Base-by-base conservation (phyloP, 2,888 invertebrate genomes). In the Dusona sp. region DNA sequence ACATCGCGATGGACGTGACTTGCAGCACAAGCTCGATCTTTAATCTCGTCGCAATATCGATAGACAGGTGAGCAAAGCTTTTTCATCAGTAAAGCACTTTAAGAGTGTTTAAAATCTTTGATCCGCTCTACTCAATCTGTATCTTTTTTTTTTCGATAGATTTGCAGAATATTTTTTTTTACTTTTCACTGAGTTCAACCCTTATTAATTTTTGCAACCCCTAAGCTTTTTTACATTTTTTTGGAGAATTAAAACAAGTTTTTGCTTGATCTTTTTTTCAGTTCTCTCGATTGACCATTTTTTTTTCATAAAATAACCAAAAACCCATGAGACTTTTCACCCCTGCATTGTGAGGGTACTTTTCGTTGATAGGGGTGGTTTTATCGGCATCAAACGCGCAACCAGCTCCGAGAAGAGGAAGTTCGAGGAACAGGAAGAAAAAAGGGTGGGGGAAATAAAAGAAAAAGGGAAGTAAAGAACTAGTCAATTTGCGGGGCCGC, bases 1-100 rank as follows among this genome's bases (percentile, higher is more conserved):
- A 99, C 96, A 98, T 99, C 94, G 99, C 98, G 83, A 98, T 98
- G 97, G 99, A 99, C 95, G 99, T 99, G 93, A 98, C 98, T 89
- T 99, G 98, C 94, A 99, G 99, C 91, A 99, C 99, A 88, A 99
- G 99, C 92, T 99, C 99, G 94, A 99, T 99, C 94, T 98, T 99
- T 95, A 99, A 99, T 95, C 96, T 99, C 94, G 98, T 99, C 90
- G 99, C 99, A 91, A 99, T 99, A 95, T 99, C 98, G 92, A 98
- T 99, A 95, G 99, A 99, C 96, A 98, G 99, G 99, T 99, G 94
- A 96, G 96, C 82, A 48, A 54, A 64, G 45, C 11, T 61, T 61
- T 70, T n/a, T 77, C n/a, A 25, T 7, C 7, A 13, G 48, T 38
- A 22, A 33, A 36, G 11, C n/a, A 33, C 29, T 42, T 3, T 16